Conservation (phyloP, 2,797 vertebrate genomes). For the Paedocypris micromegethes region DNA sequence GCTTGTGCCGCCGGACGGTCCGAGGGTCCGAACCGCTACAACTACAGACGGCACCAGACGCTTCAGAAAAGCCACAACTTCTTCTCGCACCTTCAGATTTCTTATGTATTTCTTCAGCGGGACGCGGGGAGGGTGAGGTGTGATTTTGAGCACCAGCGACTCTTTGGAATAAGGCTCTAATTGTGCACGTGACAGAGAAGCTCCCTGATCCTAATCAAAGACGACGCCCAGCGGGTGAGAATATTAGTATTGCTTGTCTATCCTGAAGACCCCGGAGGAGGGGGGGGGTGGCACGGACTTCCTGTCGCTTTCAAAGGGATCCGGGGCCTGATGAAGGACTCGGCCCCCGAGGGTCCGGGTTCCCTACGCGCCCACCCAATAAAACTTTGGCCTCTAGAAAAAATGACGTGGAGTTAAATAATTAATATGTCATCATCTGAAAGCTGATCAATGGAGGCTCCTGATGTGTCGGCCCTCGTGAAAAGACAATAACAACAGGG, state of each 20-base stretch:
- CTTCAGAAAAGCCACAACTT: constrained; percentile 96
- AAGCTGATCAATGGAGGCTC: no score
- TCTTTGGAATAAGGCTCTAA: constrained; percentile 77
- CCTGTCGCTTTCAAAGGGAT: constrained; percentile 22
- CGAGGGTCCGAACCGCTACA: constrained; percentile 83
- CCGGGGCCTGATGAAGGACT: no score
- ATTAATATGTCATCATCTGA: no score
- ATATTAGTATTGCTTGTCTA: constrained; percentile 69
- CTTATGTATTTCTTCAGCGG: constrained; percentile 72
- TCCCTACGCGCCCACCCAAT: no score
- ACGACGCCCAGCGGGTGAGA: constrained; percentile 20
- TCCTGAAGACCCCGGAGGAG: constrained; percentile 55
- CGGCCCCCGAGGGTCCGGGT: no score
- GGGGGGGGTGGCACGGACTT: constrained; percentile 38
- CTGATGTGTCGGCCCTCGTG: no score
- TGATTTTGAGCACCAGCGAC: constrained; percentile 46
- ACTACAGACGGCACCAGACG: constrained; percentile 99
- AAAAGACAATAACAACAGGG: no score
- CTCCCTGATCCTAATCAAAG: constrained; percentile 74
- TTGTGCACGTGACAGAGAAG: constrained; percentile 67
- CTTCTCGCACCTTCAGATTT: constrained; percentile 88
- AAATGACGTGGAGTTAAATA: no score
- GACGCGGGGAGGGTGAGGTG: constrained; percentile 38
- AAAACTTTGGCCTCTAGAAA: no score
- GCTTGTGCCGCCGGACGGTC: constrained; percentile 99